Evolutionary conservation across 2,888 invertebrate genomes (phyloP), one percentile per base, ranked within the genome.

Genomic region (Orthonevra nobilis): DNA sequence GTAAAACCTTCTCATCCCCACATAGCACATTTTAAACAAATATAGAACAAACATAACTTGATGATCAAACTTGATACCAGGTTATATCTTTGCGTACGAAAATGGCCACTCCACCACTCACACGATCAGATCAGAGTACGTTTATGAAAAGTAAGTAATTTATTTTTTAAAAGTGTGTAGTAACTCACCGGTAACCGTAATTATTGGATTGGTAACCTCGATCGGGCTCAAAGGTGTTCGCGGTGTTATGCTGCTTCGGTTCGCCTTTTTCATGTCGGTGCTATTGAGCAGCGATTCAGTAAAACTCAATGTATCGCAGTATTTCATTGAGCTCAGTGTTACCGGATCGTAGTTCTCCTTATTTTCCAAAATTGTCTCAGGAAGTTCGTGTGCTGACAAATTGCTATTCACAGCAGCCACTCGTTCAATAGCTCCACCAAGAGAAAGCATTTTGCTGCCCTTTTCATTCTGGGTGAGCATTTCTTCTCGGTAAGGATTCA

Each of bases 241-340:
- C 2, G 77, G 63, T 2, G 81, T 82, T 1, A 60, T 40, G 14
- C 83, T 81, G 19, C 83, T 84, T 0, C 83, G 56, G 9, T 87
- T 83, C 9, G 86, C 20, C 23, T 83, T 82, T 32, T 82, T 85
- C 68, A 86, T 85, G 6, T 86, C 87, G 0, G 83, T 83, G 4
- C 84, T 83, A 40, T 88, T 84, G 2, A 88, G 69, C 5, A 88
- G 12, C 0, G 88, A 87, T 34, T 88, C 88, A 0, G 84, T 85
- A 38, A 88, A 87, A 44, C 87, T 88, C 64, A 85, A 74, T 0
- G 88, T 88, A 12, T 87, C 87, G 0, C 84, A 84, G 61, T 84
- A 74, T 3, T 75, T 72, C 40, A 64, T 60, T 5, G 23, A 38
- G 38, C 77, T 72, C 9, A 48, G 2, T 1, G 9, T 0, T 6